Percentiles rank a stretch among this genome's conserved stretches.
phyloP scores from a whole-genome alignment of 2,797 vertebrate species.

The Luscinia luscinia region DNA sequence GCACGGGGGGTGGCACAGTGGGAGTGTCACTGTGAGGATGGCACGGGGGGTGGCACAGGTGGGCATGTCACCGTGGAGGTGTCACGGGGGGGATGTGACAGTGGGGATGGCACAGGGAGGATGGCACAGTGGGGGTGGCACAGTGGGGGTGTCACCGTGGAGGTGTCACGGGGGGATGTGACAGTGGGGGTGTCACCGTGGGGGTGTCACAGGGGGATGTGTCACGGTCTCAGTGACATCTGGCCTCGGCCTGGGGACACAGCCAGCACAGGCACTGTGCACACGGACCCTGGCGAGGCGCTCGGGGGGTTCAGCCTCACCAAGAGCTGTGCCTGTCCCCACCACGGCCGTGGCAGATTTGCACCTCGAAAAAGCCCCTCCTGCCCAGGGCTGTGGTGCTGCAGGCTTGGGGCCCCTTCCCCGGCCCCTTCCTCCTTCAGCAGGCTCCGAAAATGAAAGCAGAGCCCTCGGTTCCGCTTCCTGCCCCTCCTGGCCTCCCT shows the following conservation, averaged over 20 bases:
- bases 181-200: too few relatives aligned
- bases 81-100: too few relatives aligned
- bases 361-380: fast-evolving
- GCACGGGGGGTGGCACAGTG: too few relatives aligned
- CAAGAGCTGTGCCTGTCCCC: background rate
- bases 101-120: too few relatives aligned
- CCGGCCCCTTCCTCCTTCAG: background rate
- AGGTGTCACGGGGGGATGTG: too few relatives aligned
- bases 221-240: background rate
- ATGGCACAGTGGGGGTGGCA: too few relatives aligned
- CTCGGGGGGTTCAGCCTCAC: background rate
- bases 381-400: background rate
- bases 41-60: too few relatives aligned
- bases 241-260: background rate
- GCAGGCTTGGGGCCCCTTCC: background rate
- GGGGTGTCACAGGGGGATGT: background rate
- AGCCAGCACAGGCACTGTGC: background rate
- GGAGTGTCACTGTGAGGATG: too few relatives aligned
- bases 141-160: too few relatives aligned
- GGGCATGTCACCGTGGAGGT: too few relatives aligned
- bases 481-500: background rate
- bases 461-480: background rate
- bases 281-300: background rate
- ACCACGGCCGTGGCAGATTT: fast-evolving
- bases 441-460: background rate